A percentile compares a stretch with the other conserved stretches of the same genome.
Evolutionary conservation across 2,888 invertebrate genomes (phyloP).

Genomic region (Magallana nippona): DNA sequence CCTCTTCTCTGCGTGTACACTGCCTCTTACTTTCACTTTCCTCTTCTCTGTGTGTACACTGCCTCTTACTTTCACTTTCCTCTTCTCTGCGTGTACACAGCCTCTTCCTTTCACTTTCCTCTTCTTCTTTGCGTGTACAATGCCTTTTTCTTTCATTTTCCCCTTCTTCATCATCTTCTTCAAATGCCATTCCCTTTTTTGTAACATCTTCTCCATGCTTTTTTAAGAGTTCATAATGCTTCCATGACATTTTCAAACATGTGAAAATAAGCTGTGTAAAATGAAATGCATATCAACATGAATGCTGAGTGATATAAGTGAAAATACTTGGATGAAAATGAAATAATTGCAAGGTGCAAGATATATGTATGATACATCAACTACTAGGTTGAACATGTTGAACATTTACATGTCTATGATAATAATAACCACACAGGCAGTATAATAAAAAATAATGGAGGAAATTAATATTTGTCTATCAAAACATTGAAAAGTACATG

Average conservation of each 20-base stretch:
- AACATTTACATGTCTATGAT: too few species aligned
- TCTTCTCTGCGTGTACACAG: not conserved
- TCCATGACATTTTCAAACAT: not conserved
- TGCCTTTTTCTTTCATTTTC: not conserved
- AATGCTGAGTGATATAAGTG: not conserved
- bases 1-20: too few species aligned
- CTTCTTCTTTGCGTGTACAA: not conserved
- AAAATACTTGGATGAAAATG: too few species aligned
- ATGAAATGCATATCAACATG: not conserved
- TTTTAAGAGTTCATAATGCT: conserved; percentile 3
- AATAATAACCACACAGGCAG: too few species aligned
- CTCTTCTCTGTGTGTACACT: not conserved
- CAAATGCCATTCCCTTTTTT: not conserved
- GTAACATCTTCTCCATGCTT: conserved; percentile 3
- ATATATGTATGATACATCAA: too few species aligned
- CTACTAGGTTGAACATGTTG: too few species aligned
- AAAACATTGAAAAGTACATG: too few species aligned
- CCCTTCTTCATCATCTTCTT: not conserved
- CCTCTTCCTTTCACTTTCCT: not conserved
- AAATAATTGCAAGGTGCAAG: too few species aligned
- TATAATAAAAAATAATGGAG: too few species aligned
- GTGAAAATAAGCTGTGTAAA: not conserved
- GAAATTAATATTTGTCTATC: too few species aligned
- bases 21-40: not conserved
- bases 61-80: not conserved